phyloP scores from a whole-genome alignment of 2,797 vertebrate genomes.

The Enoplosus armatus region DNA sequence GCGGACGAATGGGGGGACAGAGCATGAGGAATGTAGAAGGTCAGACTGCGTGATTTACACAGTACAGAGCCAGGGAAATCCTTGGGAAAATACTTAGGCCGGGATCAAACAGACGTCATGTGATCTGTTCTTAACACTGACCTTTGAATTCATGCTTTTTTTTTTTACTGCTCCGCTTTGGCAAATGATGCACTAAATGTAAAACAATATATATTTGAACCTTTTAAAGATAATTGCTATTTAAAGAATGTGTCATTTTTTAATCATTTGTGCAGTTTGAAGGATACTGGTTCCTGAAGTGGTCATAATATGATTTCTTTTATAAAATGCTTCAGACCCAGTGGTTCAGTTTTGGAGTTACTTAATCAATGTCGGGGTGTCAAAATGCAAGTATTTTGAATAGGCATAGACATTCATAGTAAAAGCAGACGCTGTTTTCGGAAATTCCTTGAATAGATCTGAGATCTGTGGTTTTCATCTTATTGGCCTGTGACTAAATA shows the following conservation, averaged over 20 bases:
- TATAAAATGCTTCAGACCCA: too few species aligned
- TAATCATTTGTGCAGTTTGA: not conserved
- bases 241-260: not conserved
- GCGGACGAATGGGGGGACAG: slow-evolving; percentile 92
- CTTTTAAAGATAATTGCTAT: slow-evolving; percentile 1
- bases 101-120: slow-evolving; percentile 77
- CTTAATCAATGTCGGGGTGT: not conserved
- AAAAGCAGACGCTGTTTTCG: slow-evolving; percentile 3
- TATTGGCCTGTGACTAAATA: slow-evolving; percentile 7
- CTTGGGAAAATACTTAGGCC: slow-evolving; percentile 83
- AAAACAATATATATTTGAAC: slow-evolving; percentile 22
- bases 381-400: not conserved
- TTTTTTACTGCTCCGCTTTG: slow-evolving; percentile 41
- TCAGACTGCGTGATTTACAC: slow-evolving; percentile 83
- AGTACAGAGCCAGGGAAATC: slow-evolving; percentile 77
- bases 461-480: not conserved
- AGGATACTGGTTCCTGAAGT: not conserved
- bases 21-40: slow-evolving; percentile 87
- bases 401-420: not conserved
- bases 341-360: not conserved
- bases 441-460: slow-evolving; percentile 29
- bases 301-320: not conserved
- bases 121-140: slow-evolving; percentile 80
- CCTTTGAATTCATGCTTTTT: slow-evolving; percentile 74
- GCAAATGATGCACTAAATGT: slow-evolving; percentile 48